phyloP scores from a whole-genome alignment of 1,140 invertebrate species.

The Drosophila carrolli region DNA sequence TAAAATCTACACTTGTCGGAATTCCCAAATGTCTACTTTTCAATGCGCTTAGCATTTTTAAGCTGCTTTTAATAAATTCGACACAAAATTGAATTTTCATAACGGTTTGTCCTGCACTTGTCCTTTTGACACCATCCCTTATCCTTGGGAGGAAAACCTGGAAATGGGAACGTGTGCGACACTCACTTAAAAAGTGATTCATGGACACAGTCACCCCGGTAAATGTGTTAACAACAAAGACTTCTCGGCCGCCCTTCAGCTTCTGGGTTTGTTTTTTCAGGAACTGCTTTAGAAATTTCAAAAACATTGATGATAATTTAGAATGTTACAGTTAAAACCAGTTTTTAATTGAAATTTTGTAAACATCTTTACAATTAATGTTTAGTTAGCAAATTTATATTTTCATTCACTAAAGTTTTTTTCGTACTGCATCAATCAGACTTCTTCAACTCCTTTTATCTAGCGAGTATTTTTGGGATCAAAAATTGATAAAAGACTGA shows the following conservation, averaged over 20 bases:
- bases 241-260: background rate
- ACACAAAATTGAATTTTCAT: constrained; percentile 84
- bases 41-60: constrained; percentile 75
- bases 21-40: constrained; percentile 82
- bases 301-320: background rate
- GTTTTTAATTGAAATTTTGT: no score
- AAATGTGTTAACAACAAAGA: constrained; percentile 27
- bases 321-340: no score
- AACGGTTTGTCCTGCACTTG: constrained; percentile 65
- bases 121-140: constrained; percentile 72
- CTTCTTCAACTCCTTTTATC: no score
- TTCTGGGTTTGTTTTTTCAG: constrained; percentile 20
- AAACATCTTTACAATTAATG: no score
- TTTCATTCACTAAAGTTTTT: no score
- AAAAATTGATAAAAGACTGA: no score
- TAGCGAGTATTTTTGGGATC: no score
- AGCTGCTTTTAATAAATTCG: constrained; percentile 84
- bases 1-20: constrained; percentile 65
- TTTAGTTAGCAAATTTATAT: no score
- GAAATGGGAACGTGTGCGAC: constrained; percentile 38
- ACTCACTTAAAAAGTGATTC: constrained; percentile 82
- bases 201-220: constrained; percentile 63
- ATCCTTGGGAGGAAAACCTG: constrained; percentile 3
- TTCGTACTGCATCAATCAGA: no score
- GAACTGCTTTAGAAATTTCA: background rate